Base-by-base conservation (phyloP, 2,888 invertebrate genomes). In the Watsonalla binaria region DNA sequence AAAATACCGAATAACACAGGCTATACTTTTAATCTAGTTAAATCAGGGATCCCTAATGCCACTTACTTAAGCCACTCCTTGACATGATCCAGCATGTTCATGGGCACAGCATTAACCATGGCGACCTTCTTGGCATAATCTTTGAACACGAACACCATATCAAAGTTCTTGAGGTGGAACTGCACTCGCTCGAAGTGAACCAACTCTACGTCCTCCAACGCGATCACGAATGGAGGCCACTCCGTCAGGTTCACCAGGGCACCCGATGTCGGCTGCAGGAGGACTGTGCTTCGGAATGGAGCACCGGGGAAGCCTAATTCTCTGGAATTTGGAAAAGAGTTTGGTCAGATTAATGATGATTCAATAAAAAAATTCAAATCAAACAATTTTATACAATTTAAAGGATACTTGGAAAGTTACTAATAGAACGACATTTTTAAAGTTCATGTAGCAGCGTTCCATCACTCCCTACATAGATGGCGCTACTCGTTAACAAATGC, bases 121-220 rank as follows among this genome's bases (percentile, higher is more conserved):
- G 97, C 95, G 0, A 97, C 95, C 85, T 99, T 99, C 72, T 95
- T 94, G 51, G 94, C 92, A 82, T 99, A 99, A 85, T 99, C 99
- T 86, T 99, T 99, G 83, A 99, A 99, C 51, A 99, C 97, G 79
- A 99, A 99, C 60, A 99, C 97, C 98, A 99, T 99, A 84, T 99
- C 99, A 84, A 99, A 99, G 90, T 99, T 99, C 89, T 99, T 98
- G 69, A 99, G 91, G 76, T 99, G 98, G 84, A 99, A 99, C 83
- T 98, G 98, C 11, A 99, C 99, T 83, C 99, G 93, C 89, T 99
- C 99, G 86, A 99, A 99, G 84, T 99, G 99, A 0, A 99, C 98
- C 66, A 99, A 84, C 81, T 99, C 99, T 0, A 99, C 97, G 79
- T 99, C 99, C 82, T 99, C 99, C 24, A 99, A 91, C 0, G 99